Percentiles rank a stretch among this genome's conserved stretches.
Evolutionary conservation across 2,113 vertebrate genomes (phyloP).

Genomic region (Cygnus buccinator): DNA sequence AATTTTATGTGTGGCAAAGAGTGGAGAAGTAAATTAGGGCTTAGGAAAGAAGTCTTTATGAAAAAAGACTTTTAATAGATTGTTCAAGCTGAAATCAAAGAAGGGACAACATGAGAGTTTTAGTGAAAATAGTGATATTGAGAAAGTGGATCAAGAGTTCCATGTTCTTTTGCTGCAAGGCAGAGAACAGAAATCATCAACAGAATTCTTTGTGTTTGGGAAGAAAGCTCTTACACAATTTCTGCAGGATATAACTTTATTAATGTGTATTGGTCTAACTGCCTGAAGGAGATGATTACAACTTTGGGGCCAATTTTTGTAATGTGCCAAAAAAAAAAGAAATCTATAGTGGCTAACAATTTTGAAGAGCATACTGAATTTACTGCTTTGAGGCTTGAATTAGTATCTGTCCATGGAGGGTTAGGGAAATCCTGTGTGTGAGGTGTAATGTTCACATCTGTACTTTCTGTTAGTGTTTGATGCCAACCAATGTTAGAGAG

Average conservation of each 20-base stretch:
- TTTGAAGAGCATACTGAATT: neutral
- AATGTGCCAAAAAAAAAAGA: neutral
- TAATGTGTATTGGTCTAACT: neutral
- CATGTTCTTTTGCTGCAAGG: neutral
- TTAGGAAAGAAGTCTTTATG: neutral
- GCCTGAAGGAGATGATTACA: neutral
- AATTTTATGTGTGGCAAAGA: neutral
- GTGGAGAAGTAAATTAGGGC: neutral
- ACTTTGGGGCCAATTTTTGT: neutral
- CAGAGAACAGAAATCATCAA: neutral
- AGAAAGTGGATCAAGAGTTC: constrained; percentile 14
- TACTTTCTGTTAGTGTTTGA: neutral
- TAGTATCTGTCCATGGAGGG: neutral
- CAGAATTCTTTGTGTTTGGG: neutral
- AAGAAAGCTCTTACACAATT: neutral
- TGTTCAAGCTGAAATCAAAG: neutral
- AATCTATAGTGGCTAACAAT: neutral
- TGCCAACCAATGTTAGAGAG: neutral
- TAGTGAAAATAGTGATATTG: neutral
- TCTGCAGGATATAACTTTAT: no score
- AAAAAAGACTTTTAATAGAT: neutral
- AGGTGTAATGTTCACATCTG: neutral
- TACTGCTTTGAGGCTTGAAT: neutral
- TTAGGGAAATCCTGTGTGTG: neutral
- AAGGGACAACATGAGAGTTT: neutral